phyloP scores from a whole-genome alignment of 2,888 invertebrate genomes.

The Hesperia comma region DNA sequence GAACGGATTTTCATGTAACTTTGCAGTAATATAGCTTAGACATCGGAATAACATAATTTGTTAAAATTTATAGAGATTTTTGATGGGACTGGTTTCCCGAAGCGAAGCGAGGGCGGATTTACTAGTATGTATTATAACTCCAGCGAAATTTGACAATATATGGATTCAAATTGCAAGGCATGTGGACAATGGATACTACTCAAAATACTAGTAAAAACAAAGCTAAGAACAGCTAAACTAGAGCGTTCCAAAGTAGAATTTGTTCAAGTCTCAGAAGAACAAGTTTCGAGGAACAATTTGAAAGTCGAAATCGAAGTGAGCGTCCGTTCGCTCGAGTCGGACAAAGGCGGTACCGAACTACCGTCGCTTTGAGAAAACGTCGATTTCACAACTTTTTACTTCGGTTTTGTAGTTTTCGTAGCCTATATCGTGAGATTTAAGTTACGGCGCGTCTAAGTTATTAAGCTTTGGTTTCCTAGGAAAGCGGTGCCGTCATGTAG shows the following conservation, averaged over 20 bases:
- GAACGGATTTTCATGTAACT: too few relatives aligned
- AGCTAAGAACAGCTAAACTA: conserved; percentile 14
- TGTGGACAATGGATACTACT: too few relatives aligned
- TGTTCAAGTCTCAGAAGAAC: conserved; percentile 26
- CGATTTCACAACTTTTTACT: conserved; percentile 41
- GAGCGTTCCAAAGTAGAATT: conserved; percentile 22
- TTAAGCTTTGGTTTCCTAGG: too few relatives aligned
- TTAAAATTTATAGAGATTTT: too few relatives aligned
- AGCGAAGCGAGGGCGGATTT: too few relatives aligned
- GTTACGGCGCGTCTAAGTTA: neutral
- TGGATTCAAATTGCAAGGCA: too few relatives aligned
- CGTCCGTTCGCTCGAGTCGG: conserved; percentile 51
- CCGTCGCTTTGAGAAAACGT: conserved; percentile 43
- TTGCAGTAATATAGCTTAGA: too few relatives aligned
- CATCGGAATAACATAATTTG: too few relatives aligned
- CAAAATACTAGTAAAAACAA: neutral
- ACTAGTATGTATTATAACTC: too few relatives aligned
- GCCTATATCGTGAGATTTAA: neutral
- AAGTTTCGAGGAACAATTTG: conserved; percentile 50
- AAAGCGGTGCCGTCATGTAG: too few relatives aligned
- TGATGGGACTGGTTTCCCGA: too few relatives aligned
- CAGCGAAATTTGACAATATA: too few relatives aligned
- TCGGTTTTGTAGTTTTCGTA: conserved; percentile 10
- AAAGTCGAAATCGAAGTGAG: conserved; percentile 56
- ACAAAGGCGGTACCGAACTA: conserved; percentile 45